Conservation (phyloP, 2,797 vertebrate species). For the Gallirallus australis region DNA sequence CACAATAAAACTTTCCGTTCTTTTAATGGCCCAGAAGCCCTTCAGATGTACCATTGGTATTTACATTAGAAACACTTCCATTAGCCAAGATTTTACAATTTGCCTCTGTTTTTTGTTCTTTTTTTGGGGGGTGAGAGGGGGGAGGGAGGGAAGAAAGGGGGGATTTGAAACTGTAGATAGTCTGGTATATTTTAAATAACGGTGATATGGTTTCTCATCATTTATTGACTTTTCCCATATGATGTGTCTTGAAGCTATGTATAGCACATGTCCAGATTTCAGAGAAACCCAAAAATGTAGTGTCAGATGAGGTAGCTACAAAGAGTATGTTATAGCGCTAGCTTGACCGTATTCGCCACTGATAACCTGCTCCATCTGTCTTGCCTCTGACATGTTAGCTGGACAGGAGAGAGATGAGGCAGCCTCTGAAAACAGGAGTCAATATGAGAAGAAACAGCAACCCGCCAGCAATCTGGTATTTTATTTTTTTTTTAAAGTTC, state of each 20-base stretch:
- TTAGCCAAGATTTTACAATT: conserved; percentile 14
- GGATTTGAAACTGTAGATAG: background rate
- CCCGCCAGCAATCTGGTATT: background rate
- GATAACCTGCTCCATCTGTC: conserved; percentile 76
- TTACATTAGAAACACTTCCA: background rate
- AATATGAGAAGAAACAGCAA: conserved; percentile 76
- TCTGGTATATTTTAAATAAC: background rate
- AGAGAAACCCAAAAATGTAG: conserved; percentile 50
- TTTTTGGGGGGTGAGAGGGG: too few species aligned
- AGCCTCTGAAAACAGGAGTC: conserved; percentile 58
- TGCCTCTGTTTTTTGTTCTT: background rate
- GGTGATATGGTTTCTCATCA: background rate
- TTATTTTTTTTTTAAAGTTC: conserved; percentile 57
- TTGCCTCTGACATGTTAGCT: conserved; percentile 58
- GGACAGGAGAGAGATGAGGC: conserved; percentile 32
- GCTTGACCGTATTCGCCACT: conserved; percentile 29
- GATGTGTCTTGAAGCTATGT: background rate
- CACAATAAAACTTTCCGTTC: conserved; percentile 33
- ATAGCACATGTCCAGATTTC: conserved; percentile 37
- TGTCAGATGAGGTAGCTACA: conserved; percentile 44
- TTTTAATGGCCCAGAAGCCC: conserved; percentile 10
- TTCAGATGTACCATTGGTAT: background rate
- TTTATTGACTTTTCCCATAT: background rate
- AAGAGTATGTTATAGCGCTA: conserved; percentile 12
- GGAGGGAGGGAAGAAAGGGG: too few species aligned